Conservation (phyloP, 2,888 invertebrate genomes). For the Desoria tigrina region DNA sequence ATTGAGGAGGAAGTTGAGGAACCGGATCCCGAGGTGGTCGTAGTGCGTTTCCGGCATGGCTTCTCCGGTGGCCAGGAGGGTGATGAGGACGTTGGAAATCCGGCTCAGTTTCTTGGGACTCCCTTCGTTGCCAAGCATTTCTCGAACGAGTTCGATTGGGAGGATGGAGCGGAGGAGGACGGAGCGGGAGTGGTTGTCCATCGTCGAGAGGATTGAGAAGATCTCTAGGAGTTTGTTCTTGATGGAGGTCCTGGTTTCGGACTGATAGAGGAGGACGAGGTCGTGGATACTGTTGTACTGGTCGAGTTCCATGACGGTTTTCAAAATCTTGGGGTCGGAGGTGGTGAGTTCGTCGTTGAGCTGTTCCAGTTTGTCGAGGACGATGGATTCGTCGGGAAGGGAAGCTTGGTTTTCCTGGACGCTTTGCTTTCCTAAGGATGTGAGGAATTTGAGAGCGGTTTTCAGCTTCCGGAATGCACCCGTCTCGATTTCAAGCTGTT, state of each 20-base stretch:
- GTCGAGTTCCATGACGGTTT: neutral
- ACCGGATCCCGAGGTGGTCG: constrained; percentile 30
- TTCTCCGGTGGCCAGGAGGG: constrained; percentile 27
- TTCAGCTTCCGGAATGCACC: neutral
- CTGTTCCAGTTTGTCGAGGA: neutral
- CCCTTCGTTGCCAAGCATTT: constrained; percentile 22
- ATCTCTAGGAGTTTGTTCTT: constrained; percentile 32
- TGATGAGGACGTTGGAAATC: constrained; percentile 21
- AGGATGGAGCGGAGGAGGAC: constrained; percentile 22
- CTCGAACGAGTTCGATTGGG: constrained; percentile 28
- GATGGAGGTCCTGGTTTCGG: constrained; percentile 17
- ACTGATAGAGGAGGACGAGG: constrained; percentile 30
- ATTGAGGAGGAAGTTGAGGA: constrained; percentile 26
- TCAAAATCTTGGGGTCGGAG: neutral
- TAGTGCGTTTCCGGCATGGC: constrained; percentile 32
- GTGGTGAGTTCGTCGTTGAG: neutral
- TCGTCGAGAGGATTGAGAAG: constrained; percentile 31
- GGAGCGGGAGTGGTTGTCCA: constrained; percentile 15
- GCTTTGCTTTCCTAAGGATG: neutral
- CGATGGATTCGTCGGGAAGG: constrained; percentile 5
- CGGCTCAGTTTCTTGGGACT: constrained; percentile 13
- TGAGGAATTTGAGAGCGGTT: neutral
- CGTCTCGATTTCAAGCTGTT: neutral
- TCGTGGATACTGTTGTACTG: constrained; percentile 24
- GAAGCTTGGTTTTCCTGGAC: neutral